Evolutionary conservation across 2,888 invertebrate species (phyloP).

Genomic region (Ochropleura leucogaster): DNA sequence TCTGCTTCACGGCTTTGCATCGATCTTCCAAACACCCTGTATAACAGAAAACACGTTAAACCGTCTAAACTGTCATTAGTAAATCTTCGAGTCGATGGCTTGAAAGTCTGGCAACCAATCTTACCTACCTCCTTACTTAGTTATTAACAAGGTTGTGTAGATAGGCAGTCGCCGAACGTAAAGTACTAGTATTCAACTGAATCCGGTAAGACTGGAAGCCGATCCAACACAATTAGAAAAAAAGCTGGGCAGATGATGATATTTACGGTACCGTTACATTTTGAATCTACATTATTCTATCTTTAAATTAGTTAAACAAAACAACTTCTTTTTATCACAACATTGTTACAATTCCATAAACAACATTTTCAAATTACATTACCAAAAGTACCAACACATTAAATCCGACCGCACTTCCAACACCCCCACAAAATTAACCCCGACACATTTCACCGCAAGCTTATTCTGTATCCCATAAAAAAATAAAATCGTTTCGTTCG

Average conservation of each 20-base stretch:
- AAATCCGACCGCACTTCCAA: conserved; percentile 36
- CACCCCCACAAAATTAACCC: conserved; percentile 47
- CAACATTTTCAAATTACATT: conserved; percentile 37
- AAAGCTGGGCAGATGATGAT: neutral
- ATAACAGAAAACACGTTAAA: no score
- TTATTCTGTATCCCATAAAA: conserved; percentile 49
- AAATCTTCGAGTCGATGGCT: no score
- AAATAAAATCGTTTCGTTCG: conserved; percentile 59
- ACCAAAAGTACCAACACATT: conserved; percentile 29
- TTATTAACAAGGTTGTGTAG: no score
- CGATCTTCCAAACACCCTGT: no score
- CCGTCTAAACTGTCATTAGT: no score
- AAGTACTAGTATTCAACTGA: no score
- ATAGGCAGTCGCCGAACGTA: no score
- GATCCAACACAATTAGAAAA: no score
- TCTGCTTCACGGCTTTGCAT: no score
- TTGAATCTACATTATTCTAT: neutral
- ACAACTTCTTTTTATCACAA: neutral
- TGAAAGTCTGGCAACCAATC: no score
- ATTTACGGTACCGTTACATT: neutral
- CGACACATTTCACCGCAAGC: conserved; percentile 42
- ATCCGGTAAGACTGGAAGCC: no score
- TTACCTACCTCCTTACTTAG: no score
- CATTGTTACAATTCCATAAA: conserved; percentile 3
- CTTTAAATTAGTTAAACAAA: neutral